Conservation (phyloP, 2,888 invertebrate species). For the Sesia apiformis region DNA sequence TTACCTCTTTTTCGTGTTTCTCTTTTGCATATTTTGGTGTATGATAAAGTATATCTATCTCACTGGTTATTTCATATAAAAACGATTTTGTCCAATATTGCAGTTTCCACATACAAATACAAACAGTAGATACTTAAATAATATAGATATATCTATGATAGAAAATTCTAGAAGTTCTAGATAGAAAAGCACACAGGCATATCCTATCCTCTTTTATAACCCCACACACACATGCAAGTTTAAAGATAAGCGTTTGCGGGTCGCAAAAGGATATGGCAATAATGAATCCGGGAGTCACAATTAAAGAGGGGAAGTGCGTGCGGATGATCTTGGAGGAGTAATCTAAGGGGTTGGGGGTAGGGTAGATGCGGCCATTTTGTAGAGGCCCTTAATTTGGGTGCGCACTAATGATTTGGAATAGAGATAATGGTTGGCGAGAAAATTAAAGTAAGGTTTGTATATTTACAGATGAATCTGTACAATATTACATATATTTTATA, state of each 20-base stretch:
- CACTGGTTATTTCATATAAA: too few relatives aligned
- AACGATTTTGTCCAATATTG: too few relatives aligned
- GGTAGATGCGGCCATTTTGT: constrained; percentile 12
- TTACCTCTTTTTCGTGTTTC: too few relatives aligned
- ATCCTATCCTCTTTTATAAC: background rate
- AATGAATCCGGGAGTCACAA: constrained; percentile 69
- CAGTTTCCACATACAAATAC: too few relatives aligned
- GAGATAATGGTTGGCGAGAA: background rate
- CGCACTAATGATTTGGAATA: constrained; percentile 3
- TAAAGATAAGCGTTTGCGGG: constrained; percentile 62
- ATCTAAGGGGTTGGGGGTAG: constrained; percentile 36
- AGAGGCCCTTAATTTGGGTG: constrained; percentile 2
- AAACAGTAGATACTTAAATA: too few relatives aligned
- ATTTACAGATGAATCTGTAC: background rate
- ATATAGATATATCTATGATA: too few relatives aligned
- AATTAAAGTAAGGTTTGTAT: background rate
- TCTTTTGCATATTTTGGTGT: too few relatives aligned
- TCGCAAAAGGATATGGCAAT: constrained; percentile 60
- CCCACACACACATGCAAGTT: constrained; percentile 19
- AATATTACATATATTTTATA: too few relatives aligned
- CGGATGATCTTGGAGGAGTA: constrained; percentile 63
- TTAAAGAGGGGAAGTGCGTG: constrained; percentile 68
- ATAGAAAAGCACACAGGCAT: too few relatives aligned
- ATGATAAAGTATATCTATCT: too few relatives aligned
- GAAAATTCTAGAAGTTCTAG: too few relatives aligned